Base-by-base conservation (phyloP, 2,888 invertebrate species). In the Cataglyphis albicans region DNA sequence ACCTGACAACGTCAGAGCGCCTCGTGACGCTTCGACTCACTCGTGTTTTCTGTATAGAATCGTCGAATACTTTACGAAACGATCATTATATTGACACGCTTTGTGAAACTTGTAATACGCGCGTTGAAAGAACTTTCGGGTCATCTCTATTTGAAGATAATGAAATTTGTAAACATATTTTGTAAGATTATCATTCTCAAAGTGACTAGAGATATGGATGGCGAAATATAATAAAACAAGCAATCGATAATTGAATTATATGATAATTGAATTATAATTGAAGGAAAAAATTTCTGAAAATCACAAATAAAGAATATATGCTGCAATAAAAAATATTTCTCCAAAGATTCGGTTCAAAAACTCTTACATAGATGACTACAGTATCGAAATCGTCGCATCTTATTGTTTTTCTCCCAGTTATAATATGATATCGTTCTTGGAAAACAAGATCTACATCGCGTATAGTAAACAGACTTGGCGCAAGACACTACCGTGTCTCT, bases 1-100 rank as follows among this genome's bases (percentile, higher is more conserved):
- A 89, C 88, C 81, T 75, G 70, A 52, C 38, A 32, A 48, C 35
- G 57, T 86, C 82, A 74, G 48, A 74, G 61, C 73, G 48, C 59
- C 32, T 76, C 57, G 74, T 29, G 21, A 55, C 10, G 10, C 0
- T 41, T 15, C 55, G 57, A 57, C 15, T 32, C 35, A 70, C 48
- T 80, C 57, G n/a, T 65, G 61, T 86, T 64, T 57, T 68, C 84
- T 73, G 48, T 68, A n/a, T 55, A 64, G 68, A 70, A 86, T 55
- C 35, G 75, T 52, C 41, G 57, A 63, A 80, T 38, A 72, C 44
- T 59, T 80, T 70, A 32, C 59, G 57, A 78, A 59, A 59, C 35
- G 1, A 41, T 15, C 38, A 35, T 1, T 21, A 35, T 68, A 68
- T 70, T 35, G 78, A 80, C 72, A 70, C 18, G 61, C 12, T 70